phyloP scores from a whole-genome alignment of 2,797 vertebrate species.

The Acanthurus tractus region DNA sequence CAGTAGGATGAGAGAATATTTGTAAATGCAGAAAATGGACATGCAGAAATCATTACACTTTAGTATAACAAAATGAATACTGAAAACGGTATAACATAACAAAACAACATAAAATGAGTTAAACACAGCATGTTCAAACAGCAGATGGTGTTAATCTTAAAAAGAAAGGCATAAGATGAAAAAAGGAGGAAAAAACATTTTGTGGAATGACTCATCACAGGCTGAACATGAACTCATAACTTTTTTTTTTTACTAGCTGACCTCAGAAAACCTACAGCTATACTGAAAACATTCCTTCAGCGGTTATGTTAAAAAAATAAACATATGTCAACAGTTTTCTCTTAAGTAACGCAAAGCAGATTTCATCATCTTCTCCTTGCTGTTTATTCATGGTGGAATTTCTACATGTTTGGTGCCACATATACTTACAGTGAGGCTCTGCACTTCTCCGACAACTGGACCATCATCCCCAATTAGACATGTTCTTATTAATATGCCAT shows the following conservation, averaged over 20 bases:
- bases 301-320: not conserved
- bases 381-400: slow-evolving; percentile 36
- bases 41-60: not conserved
- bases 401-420: not conserved
- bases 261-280: slow-evolving; percentile 26
- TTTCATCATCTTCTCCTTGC: slow-evolving; percentile 12
- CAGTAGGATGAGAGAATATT: not conserved
- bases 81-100: slow-evolving; percentile 10
- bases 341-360: slow-evolving; percentile 20
- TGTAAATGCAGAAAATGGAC: not conserved
- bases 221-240: slow-evolving; percentile 37
- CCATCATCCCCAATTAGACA: not conserved
- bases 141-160: slow-evolving; percentile 59
- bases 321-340: slow-evolving; percentile 1
- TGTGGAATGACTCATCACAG: slow-evolving; percentile 31
- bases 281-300: slow-evolving; percentile 7
- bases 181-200: not conserved
- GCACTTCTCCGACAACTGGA: not conserved
- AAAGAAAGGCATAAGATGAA: slow-evolving; percentile 37
- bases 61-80: not conserved
- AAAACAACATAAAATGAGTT: slow-evolving; percentile 24
- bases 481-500: slow-evolving; percentile 1
- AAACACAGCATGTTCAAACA: slow-evolving; percentile 26
- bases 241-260: slow-evolving; percentile 33
- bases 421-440: not conserved